phyloP scores from a whole-genome alignment of 2,797 vertebrate species.

The Pogonophryne albipinna region DNA sequence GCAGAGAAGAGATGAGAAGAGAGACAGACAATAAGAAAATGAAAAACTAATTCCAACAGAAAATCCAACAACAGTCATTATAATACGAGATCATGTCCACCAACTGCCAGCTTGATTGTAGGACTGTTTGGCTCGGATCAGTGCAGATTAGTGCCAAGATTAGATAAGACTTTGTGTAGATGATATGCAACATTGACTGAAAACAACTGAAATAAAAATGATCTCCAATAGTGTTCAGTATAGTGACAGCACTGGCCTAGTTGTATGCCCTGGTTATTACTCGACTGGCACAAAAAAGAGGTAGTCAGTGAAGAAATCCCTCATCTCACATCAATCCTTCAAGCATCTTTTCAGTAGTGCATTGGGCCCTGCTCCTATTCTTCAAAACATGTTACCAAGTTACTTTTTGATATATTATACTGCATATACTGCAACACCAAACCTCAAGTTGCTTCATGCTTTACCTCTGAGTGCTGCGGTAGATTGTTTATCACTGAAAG shows the following conservation, averaged over 20 bases:
- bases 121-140: slow-evolving; percentile 50
- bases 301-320: slow-evolving; percentile 18
- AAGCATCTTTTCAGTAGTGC: slow-evolving; percentile 23
- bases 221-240: slow-evolving; percentile 13
- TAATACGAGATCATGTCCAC: slow-evolving; percentile 47
- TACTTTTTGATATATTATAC: slow-evolving; percentile 22
- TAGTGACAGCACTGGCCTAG: slow-evolving; percentile 13
- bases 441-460: slow-evolving; percentile 21
- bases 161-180: slow-evolving; percentile 42
- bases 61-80: slow-evolving; percentile 44
- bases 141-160: slow-evolving; percentile 43
- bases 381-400: slow-evolving; percentile 21
- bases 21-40: neutral
- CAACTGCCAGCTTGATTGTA: slow-evolving; percentile 37
- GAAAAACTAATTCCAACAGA: slow-evolving; percentile 31
- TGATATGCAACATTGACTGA: slow-evolving; percentile 46
- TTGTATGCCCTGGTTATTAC: slow-evolving; percentile 29
- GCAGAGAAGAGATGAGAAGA: neutral
- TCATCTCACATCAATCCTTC: neutral
- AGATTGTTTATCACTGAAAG: slow-evolving; percentile 15
- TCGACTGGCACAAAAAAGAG: slow-evolving; percentile 13
- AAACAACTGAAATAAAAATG: slow-evolving; percentile 43
- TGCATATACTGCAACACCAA: slow-evolving; percentile 10
- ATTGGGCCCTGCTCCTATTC: slow-evolving; percentile 17
- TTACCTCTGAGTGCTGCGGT: slow-evolving; percentile 14